Evolutionary conservation across 1,140 invertebrate genomes (phyloP), one percentile per base, ranked within the genome.

Genomic region (Druon quercuslanigerum): DNA sequence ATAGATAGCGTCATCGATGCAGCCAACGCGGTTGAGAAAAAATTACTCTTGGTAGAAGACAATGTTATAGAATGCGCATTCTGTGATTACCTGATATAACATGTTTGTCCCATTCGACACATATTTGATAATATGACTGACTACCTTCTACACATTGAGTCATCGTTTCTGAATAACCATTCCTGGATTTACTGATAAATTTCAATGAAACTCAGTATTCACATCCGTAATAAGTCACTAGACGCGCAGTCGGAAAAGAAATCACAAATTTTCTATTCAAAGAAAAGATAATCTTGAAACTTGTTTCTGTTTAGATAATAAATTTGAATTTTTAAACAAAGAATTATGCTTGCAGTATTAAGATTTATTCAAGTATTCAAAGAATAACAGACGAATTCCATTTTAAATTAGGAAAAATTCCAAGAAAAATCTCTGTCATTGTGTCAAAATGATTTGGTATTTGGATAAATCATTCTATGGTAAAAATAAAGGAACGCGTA

Each of bases 131-230:
- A 40, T 57, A 13, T 33, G 13, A 71, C 3, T 75, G 16, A 71
- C 1, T 75, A 54, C 70, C 52, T 79, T 13, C 54, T 56, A 50
- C 16, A 25, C 57, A 51, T 83, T 84, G 84, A 86, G 78, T 86
- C 85, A 86, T 77, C 60, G 78, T 74, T 84, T 83, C 75, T 84
- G 85, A 84, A 85, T 86, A 85, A 85, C 85, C 83, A 52, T 66
- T 52, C 20, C 56, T 72, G 74, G 60, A 76, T 73, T 82, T 75
- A 83, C 81, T 79, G 77, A 79, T 50, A 17, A 51, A 52, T 51
- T 76, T 75, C 75, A 14, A 40, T 52, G 74, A 79, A 70, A 71
- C 76, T 51, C 60, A 50, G 73, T 56, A 78, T 77, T 51, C 75
- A 51, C 74, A 79, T 77, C 77, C 51, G 73, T 51, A 33, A 50